Base-by-base conservation (phyloP, 1,140 invertebrate genomes). In the Sitophilus oryzae region DNA sequence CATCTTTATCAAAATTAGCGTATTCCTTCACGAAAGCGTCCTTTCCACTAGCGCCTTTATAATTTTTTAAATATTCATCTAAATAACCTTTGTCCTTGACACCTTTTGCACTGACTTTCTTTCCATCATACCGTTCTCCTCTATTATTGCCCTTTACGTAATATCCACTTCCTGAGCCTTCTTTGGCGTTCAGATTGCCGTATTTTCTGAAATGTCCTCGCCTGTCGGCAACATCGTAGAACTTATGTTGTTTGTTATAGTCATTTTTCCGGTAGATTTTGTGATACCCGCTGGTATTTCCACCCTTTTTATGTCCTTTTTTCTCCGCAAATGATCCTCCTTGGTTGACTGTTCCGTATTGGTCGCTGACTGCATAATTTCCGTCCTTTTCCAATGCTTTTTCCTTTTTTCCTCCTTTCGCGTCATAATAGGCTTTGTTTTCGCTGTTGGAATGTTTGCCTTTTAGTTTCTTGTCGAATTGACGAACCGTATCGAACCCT, bases 221-320 rank as follows among this genome's bases (percentile, higher is more conserved):
- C 9, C 80, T 78, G 65, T 85, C 78, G 5, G 76, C 78, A 37
- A 84, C 80, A 62, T 85, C 84, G 64, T 86, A 86, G 71, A 85
- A 85, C 54, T 80, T 78, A 45, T 83, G 82, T 58, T 84, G 80
- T 65, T 86, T 86, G 66, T 85, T 85, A 73, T 77, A 86, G 66
- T 86, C 84, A 62, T 86, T 82, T 70, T 86, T 86, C 70, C 79
- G 77, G 66, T 81, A 84, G 1, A 84, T 78, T 59, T 85, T 85
- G 70, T 85, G 83, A 70, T 79, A 86, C 15, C 83, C 84, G 2
- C 75, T 83, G 3, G 82, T 79, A 52, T 83, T 82, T 43, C 82
- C 78, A 1, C 83, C 83, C 62, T 85, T 85, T 65, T 82, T 82
- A 70, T 80, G 77, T 22, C 69, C 72, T 15, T 71, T 70, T 2